Evolutionary conservation across 2,797 vertebrate genomes (phyloP), one percentile per base, ranked within the genome.

Genomic region (Todus mexicanus): DNA sequence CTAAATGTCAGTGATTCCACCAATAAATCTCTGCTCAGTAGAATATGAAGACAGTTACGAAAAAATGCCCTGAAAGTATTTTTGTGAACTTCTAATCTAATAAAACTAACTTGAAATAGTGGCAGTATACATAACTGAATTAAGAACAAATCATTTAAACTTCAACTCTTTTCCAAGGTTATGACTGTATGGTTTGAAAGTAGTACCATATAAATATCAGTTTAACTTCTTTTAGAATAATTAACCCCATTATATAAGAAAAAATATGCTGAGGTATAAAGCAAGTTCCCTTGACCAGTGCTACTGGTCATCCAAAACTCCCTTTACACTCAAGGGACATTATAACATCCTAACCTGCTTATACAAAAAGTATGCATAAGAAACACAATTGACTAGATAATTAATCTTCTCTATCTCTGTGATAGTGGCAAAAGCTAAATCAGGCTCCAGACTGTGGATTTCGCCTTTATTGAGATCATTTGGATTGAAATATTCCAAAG

Each of bases 61-160:
- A 84, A 69, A 73, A 64, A 85, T 15, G 27, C 13, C 84, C 57
- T 53, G 31, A 87, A 79, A 73, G 77, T 87, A 50, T 69, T 79
- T 93, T 77, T 37, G 7, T 57, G 27, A 91, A 89, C 9, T 86
- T 80, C 35, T 89, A 82, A 71, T 90, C 29, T 85, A 81, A 79
- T 88, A 74, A 80, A 93, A 84, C 15, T 43, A 94, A 80, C 78
- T 92, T 88, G 43, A 90, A 72, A 31, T 33, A 51, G 9, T 60
- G 27, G 13, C 26, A 59, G 29, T 76, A 73, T 38, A 74, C 43
- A 70, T 76, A 75, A 90, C 43, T 85, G 38, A 68, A 66, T 87
- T 89, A 93, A 87, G 75, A 95, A 87, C 59, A 95, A 93, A 87
- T 72, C 94, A 73, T 79, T 92, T 91, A 89, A 93, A 87, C 27